Evolutionary conservation across 2,888 invertebrate genomes (phyloP).

Genomic region (Chorisops tibialis): DNA sequence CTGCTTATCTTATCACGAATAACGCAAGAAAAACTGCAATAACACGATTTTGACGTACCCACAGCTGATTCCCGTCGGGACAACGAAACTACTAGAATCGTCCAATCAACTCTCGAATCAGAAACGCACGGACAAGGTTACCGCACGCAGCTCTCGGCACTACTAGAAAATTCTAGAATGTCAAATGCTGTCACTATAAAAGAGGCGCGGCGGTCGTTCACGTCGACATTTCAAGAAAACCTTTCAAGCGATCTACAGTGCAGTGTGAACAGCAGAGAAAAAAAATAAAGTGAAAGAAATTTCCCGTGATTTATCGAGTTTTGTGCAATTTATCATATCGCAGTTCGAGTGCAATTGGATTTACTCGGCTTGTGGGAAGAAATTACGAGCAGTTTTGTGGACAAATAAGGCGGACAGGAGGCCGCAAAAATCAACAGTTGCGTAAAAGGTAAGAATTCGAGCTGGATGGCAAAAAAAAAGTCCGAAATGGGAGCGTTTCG

Average conservation of each 20-base stretch:
- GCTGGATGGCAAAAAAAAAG: not conserved
- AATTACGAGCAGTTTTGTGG: not conserved
- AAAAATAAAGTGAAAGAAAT: no score
- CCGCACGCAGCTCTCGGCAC: not conserved
- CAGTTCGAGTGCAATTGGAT: not conserved
- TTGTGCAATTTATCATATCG: not conserved
- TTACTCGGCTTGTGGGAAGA: no score
- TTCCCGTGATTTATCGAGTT: no score
- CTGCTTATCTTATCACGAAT: no score
- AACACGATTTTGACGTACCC: no score
- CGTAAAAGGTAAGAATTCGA: conserved; percentile 10
- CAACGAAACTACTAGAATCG: not conserved
- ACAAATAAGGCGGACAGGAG: not conserved
- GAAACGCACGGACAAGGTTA: not conserved
- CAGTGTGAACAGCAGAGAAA: no score
- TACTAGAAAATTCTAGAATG: conserved; percentile 5
- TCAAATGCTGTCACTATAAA: not conserved
- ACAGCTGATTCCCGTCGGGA: not conserved
- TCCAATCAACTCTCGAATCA: not conserved
- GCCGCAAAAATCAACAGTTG: not conserved
- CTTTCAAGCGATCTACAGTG: not conserved
- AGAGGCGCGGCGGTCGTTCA: not conserved
- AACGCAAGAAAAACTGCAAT: no score
- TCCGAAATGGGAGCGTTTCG: conserved; percentile 10
- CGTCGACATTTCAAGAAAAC: not conserved